Evolutionary conservation across 2,797 vertebrate genomes (phyloP).

Genomic region (Erpetoichthys calabaricus): DNA sequence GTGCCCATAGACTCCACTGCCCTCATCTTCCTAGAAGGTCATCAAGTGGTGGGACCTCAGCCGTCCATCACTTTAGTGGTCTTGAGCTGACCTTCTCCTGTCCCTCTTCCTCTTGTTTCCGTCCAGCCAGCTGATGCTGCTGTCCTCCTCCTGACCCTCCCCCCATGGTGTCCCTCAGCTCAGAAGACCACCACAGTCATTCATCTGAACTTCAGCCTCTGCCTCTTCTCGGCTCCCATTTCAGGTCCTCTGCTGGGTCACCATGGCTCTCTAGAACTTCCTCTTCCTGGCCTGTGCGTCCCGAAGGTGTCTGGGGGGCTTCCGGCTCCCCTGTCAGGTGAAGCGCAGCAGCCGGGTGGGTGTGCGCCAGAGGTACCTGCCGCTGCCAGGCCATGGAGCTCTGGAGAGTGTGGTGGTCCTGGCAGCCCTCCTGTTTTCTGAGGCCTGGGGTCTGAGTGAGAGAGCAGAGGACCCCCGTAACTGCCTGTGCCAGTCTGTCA

Average conservation of each 20-base stretch:
- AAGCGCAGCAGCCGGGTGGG: constrained; percentile 6
- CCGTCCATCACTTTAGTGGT: no score
- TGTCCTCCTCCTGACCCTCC: not conserved
- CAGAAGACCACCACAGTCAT: constrained; percentile 8
- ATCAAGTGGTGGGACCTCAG: no score
- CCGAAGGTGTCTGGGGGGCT: constrained; percentile 25
- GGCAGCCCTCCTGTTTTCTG: constrained; percentile 10
- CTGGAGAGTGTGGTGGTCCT: constrained; percentile 16
- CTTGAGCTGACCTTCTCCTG: no score
- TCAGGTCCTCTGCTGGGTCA: constrained; percentile 8
- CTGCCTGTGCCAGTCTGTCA: not conserved
- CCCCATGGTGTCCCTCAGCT: not conserved
- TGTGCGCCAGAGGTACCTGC: constrained; percentile 9
- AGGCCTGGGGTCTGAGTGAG: constrained; percentile 9
- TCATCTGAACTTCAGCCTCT: constrained; percentile 14
- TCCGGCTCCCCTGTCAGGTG: constrained; percentile 18
- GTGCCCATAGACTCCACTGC: no score
- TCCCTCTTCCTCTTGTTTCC: no score
- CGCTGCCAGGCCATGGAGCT: constrained; percentile 17
- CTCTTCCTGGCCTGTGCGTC: constrained; percentile 21
- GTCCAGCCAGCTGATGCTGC: not conserved
- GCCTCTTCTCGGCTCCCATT: constrained; percentile 14
- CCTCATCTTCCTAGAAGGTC: no score
- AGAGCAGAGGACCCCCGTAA: constrained; percentile 2
- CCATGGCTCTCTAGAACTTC: constrained; percentile 21